Percentiles rank a stretch among this genome's conserved stretches.
Conservation (phyloP, 2,113 vertebrate genomes). For the Ceyx margarethae region DNA sequence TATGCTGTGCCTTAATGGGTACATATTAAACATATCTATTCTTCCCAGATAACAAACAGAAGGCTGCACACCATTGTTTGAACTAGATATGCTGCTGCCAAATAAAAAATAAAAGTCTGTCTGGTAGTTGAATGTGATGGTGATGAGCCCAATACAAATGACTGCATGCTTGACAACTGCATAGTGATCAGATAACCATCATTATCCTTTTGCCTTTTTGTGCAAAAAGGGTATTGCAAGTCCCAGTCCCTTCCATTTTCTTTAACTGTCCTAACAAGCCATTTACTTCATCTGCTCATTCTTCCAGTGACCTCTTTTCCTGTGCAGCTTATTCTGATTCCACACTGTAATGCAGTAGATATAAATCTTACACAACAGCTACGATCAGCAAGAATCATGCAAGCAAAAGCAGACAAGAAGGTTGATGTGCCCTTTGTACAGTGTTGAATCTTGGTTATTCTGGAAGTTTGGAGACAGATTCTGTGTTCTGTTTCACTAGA, state of each 20-base stretch:
- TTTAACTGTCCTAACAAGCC: neutral
- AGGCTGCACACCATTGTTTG: neutral
- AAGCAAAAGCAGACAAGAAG: neutral
- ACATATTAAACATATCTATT: neutral
- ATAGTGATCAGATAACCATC: neutral
- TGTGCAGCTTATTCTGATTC: neutral
- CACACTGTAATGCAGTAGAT: neutral
- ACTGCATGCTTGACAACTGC: neutral
- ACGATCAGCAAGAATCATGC: neutral
- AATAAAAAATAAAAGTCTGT: neutral
- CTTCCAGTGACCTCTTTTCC: neutral
- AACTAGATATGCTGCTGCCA: neutral
- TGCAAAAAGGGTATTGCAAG: neutral
- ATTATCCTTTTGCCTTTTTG: neutral
- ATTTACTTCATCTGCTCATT: neutral
- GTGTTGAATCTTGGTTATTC: neutral
- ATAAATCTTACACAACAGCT: neutral
- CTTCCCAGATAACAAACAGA: neutral
- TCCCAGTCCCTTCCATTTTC: neutral
- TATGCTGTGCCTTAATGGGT: neutral
- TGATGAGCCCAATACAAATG: neutral
- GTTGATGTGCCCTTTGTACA: neutral
- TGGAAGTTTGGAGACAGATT: neutral
- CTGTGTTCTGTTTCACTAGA: neutral
- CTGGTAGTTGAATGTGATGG: neutral